Evolutionary conservation across 2,113 vertebrate genomes (phyloP).

Genomic region (Neolamprologus toae): DNA sequence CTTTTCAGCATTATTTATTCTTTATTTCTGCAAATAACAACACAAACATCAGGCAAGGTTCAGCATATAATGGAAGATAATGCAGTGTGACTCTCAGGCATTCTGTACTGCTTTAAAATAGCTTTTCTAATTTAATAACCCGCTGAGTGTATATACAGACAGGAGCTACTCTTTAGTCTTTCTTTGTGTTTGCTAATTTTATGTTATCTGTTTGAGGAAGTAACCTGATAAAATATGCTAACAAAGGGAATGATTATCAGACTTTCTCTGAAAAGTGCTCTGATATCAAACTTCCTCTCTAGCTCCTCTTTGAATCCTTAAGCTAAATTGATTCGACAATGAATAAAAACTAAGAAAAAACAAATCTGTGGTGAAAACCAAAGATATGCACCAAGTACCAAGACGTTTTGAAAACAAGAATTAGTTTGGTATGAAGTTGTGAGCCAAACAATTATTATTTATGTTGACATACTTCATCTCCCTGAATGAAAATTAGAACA

Average conservation of each 20-base stretch:
- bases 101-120: neutral
- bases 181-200: neutral
- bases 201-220: neutral
- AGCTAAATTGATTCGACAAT: neutral
- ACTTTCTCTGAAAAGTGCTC: neutral
- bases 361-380: neutral
- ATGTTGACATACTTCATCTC: neutral
- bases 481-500: neutral
- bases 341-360: neutral
- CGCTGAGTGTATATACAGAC: neutral
- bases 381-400: neutral
- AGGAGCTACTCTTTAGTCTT: neutral
- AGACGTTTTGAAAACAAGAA: neutral
- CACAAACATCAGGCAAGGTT: neutral
- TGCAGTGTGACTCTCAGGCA: neutral
- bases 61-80: neutral
- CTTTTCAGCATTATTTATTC: neutral
- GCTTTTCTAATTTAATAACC: neutral
- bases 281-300: neutral
- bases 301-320: neutral
- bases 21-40: neutral
- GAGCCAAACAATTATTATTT: neutral
- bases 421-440: neutral
- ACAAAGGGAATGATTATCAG: neutral
- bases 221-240: neutral